These are phyloP conservation scores for Acleris laterana DNA, from an alignment of 2,888 invertebrate genomes.

Conservation along the genomic window DNA sequence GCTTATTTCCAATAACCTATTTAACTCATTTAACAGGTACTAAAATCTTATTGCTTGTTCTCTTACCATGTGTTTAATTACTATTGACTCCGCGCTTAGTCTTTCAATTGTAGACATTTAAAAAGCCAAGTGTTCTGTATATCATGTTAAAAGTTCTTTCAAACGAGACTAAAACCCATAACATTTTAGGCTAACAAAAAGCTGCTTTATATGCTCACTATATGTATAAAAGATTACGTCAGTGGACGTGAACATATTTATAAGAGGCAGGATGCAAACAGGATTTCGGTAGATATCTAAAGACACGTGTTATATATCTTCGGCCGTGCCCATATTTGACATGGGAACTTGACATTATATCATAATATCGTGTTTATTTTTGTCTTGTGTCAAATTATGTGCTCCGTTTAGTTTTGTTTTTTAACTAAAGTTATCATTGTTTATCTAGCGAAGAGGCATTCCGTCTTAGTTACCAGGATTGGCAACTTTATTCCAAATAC, in stretches of 20 bases:
- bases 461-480: no score
- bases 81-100: no score
- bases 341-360: constrained; percentile 27
- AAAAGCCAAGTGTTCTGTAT: no score
- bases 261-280: constrained; percentile 35
- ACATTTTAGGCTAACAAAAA: constrained; percentile 6
- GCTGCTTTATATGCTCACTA: constrained; percentile 7
- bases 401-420: no score
- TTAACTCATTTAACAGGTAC: no score
- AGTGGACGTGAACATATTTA: constrained; percentile 30
- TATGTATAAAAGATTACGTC: constrained; percentile 36
- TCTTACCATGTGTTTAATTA: no score
- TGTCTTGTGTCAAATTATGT: neutral
- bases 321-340: constrained; percentile 13
- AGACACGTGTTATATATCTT: constrained; percentile 32
- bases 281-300: constrained; percentile 33
- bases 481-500: no score
- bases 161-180: neutral
- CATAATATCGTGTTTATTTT: constrained; percentile 13
- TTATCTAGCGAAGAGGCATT: no score
- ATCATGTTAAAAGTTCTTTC: neutral
- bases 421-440: no score
- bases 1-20: no score
- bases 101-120: no score
- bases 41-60: no score